phyloP scores from a whole-genome alignment of 2,888 invertebrate genomes.

The Gymnoscelis rufifasciata region DNA sequence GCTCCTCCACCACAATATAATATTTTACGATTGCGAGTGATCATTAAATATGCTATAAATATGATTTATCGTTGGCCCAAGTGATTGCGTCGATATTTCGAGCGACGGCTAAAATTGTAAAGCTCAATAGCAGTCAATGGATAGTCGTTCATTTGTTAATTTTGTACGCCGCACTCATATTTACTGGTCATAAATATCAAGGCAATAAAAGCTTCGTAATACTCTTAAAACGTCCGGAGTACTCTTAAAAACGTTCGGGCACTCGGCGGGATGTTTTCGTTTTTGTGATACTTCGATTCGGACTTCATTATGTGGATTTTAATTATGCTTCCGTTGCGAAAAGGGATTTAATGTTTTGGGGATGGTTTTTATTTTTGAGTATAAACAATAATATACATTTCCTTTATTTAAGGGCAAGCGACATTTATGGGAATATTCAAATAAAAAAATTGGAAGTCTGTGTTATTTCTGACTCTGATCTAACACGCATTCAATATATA shows the following conservation, averaged over 20 bases:
- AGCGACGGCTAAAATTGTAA: constrained; percentile 57
- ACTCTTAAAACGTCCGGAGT: constrained; percentile 56
- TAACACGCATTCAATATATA: too few species aligned
- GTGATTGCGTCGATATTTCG: constrained; percentile 58
- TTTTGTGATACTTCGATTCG: constrained; percentile 12
- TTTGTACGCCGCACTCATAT: constrained; percentile 60
- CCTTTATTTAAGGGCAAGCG: background rate
- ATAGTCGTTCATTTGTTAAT: constrained; percentile 71
- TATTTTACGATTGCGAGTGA: constrained; percentile 51
- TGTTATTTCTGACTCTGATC: too few species aligned
- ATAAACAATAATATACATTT: too few species aligned
- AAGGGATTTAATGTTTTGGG: background rate
- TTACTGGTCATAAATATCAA: constrained; percentile 65
- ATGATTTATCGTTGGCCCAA: constrained; percentile 62
- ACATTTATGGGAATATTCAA: too few species aligned
- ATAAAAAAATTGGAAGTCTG: too few species aligned
- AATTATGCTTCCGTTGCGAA: constrained; percentile 20
- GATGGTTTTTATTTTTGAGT: too few species aligned
- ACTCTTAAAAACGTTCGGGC: constrained; percentile 50
- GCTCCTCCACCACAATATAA: constrained; percentile 34
- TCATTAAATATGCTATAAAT: constrained; percentile 71
- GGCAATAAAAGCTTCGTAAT: constrained; percentile 56
- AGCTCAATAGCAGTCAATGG: constrained; percentile 68
- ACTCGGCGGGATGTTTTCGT: constrained; percentile 35
- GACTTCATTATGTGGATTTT: constrained; percentile 17